phyloP scores from a whole-genome alignment of 2,797 vertebrate genomes.

The Sebastes matsubarae region DNA sequence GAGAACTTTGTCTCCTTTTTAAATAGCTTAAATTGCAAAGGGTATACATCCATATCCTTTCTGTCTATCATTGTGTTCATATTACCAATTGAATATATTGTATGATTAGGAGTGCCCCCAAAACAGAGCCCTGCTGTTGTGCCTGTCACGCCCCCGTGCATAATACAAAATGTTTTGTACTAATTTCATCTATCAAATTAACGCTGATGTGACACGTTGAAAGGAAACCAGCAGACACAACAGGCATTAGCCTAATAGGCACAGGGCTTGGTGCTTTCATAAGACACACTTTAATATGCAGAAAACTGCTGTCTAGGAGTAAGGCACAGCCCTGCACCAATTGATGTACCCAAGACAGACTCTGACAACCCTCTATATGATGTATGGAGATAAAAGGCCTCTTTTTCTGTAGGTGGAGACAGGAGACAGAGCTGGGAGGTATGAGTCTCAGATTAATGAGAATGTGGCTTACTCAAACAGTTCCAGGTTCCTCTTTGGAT shows the following conservation, averaged over 20 bases:
- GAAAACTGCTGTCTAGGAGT: conserved; percentile 32
- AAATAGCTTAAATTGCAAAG: background rate
- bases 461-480: conserved; percentile 55
- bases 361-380: conserved; percentile 62
- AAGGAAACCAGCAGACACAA: conserved; percentile 17
- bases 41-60: background rate
- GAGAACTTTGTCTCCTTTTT: background rate
- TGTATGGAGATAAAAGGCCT: conserved; percentile 66
- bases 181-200: conserved; percentile 6
- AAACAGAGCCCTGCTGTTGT: background rate
- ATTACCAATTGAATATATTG: background rate
- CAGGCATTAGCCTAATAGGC: conserved; percentile 14
- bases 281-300: conserved; percentile 44
- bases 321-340: conserved; percentile 18
- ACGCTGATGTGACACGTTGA: background rate
- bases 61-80: background rate
- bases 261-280: conserved; percentile 23
- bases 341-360: conserved; percentile 48
- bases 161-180: background rate
- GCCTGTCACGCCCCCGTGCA: background rate
- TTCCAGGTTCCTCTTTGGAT: conserved; percentile 28
- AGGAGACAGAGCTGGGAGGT: conserved; percentile 56
- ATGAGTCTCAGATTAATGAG: conserved; percentile 61
- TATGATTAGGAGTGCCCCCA: background rate
- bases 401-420: conserved; percentile 60